Percentiles rank a stretch among this genome's conserved stretches.
phyloP scores from a whole-genome alignment of 2,797 vertebrate genomes.

The Tenualosa thibaudeaui region DNA sequence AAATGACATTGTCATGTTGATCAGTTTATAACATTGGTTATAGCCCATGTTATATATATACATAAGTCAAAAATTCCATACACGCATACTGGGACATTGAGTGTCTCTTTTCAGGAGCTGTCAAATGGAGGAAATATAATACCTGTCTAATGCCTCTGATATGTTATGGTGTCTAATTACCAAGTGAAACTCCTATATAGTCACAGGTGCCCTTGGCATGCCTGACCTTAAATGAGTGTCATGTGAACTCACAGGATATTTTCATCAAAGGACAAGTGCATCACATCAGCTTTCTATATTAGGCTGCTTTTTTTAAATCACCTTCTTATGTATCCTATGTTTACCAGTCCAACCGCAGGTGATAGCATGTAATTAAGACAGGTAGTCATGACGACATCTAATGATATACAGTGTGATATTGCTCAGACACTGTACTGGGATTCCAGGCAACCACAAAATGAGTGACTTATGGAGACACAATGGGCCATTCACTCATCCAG shows the following conservation, averaged over 20 bases:
- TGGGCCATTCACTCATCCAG: conserved; percentile 2
- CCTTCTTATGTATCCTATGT: background rate
- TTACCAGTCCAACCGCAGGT: background rate
- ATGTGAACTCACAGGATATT: background rate
- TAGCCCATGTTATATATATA: too few relatives aligned
- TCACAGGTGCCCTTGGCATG: background rate
- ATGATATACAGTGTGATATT: background rate
- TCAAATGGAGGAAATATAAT: background rate
- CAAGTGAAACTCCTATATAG: background rate
- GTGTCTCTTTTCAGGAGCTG: background rate
- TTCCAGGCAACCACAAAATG: conserved; percentile 7
- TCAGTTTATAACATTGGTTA: too few relatives aligned
- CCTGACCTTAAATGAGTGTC: background rate
- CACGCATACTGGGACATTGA: background rate
- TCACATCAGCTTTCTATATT: background rate
- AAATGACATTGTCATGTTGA: too few relatives aligned
- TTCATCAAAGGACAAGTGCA: background rate
- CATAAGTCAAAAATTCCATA: background rate
- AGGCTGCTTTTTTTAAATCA: background rate
- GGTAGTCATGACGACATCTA: background rate
- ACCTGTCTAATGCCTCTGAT: background rate
- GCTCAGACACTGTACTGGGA: background rate
- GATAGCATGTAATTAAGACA: background rate
- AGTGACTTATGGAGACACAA: background rate
- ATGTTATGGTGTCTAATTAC: too few relatives aligned